These are phyloP conservation scores for Aphodius granarius DNA, from an alignment of 2,888 invertebrate genomes.

Conservation along the genomic window DNA sequence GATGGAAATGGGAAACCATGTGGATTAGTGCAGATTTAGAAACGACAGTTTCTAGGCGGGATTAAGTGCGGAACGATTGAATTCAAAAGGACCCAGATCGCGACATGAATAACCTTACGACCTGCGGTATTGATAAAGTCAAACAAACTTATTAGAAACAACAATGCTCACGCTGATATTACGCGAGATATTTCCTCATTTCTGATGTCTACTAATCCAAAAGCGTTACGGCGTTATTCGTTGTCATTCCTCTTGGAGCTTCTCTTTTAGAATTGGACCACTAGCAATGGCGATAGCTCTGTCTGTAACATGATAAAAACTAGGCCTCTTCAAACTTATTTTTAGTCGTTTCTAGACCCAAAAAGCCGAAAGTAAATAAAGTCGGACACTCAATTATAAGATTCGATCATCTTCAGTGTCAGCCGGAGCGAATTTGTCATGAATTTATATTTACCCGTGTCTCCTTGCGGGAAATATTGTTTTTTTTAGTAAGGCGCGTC, in stretches of 20 bases:
- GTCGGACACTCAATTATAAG: constrained; percentile 6
- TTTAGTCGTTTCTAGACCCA: not conserved
- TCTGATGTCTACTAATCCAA: too few species aligned
- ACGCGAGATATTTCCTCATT: too few species aligned
- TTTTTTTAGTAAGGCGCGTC: constrained; percentile 4
- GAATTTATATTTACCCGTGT: constrained; percentile 7
- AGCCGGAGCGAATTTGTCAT: constrained; percentile 8
- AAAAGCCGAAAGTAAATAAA: not conserved
- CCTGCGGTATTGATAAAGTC: not conserved
- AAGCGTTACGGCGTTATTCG: too few species aligned
- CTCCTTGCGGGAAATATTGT: constrained; percentile 7
- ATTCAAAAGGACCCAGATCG: not conserved
- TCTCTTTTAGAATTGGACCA: too few species aligned
- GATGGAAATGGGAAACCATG: not conserved
- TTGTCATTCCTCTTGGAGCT: too few species aligned
- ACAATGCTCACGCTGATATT: too few species aligned
- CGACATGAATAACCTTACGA: not conserved
- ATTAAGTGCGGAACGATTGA: not conserved
- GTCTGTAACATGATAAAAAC: not conserved
- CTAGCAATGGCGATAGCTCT: too few species aligned
- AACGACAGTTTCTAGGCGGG: not conserved
- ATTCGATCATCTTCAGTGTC: constrained; percentile 8
- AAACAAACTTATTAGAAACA: not conserved
- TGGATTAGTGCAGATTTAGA: not conserved
- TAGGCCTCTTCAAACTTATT: not conserved